These are phyloP conservation scores for Danio tinwini DNA, from an alignment of 2,797 vertebrate species.

Conservation along the genomic window DNA sequence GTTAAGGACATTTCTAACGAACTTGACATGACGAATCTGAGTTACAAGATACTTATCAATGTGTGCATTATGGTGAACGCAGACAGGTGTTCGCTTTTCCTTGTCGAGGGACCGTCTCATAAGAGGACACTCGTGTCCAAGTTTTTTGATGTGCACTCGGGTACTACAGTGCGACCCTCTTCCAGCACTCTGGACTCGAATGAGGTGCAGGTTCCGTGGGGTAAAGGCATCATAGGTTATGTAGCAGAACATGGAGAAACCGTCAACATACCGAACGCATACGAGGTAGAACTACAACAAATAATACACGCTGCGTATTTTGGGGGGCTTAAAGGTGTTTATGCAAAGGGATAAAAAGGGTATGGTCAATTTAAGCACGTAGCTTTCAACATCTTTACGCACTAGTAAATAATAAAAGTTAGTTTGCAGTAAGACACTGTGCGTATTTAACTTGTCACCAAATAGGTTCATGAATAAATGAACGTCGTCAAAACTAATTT, in stretches of 20 bases:
- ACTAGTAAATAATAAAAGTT: background rate
- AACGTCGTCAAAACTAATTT: too few relatives aligned
- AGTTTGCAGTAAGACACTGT: background rate
- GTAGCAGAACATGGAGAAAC: slow-evolving; percentile 85
- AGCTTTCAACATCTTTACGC: background rate
- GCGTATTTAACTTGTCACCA: background rate
- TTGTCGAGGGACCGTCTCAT: slow-evolving; percentile 82
- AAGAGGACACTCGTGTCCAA: slow-evolving; percentile 83
- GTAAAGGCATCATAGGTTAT: slow-evolving; percentile 84
- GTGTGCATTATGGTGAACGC: slow-evolving; percentile 83
- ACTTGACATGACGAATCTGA: slow-evolving; percentile 80
- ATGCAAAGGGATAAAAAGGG: background rate
- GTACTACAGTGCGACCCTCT: slow-evolving; percentile 79
- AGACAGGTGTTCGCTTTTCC: slow-evolving; percentile 82
- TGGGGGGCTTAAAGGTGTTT: background rate
- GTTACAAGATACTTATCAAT: slow-evolving; percentile 84
- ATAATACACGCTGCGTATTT: background rate
- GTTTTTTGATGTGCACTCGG: slow-evolving; percentile 82
- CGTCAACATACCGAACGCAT: slow-evolving; percentile 82
- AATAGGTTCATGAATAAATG: too few relatives aligned
- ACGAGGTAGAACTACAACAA: slow-evolving; percentile 72
- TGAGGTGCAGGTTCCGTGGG: slow-evolving; percentile 85
- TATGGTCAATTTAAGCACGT: background rate
- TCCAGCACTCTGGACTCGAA: slow-evolving; percentile 76
- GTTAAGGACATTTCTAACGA: slow-evolving; percentile 85